Evolutionary conservation across 2,113 vertebrate species (phyloP).

Genomic region (Nyctereutes procyonoides): DNA sequence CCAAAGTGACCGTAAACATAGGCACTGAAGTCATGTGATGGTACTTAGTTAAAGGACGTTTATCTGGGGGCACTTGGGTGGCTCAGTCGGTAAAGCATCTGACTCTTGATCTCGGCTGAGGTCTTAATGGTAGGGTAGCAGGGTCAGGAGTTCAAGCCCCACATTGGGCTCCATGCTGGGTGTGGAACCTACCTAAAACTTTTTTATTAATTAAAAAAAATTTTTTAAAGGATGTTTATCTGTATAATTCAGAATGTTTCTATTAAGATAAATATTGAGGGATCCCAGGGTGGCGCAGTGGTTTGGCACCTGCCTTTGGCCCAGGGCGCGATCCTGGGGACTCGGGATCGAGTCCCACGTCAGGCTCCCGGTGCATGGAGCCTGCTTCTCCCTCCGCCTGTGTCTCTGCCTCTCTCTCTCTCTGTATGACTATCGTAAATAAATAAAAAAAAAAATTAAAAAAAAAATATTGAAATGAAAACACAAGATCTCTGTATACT

Average conservation of each 20-base stretch:
- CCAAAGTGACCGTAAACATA: background rate
- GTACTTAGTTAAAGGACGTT: background rate
- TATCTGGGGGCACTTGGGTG: background rate
- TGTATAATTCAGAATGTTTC: constrained; percentile 28
- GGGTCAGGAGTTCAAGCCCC: background rate
- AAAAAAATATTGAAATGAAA: too few relatives aligned
- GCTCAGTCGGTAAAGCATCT: background rate
- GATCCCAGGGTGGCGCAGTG: too few relatives aligned
- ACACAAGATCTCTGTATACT: background rate
- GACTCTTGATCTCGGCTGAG: background rate
- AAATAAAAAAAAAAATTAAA: too few relatives aligned
- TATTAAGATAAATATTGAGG: constrained; percentile 22
- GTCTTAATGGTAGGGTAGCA: background rate
- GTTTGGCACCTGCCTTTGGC: too few relatives aligned
- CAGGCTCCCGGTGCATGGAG: too few relatives aligned
- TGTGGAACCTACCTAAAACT: background rate
- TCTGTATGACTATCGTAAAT: too few relatives aligned
- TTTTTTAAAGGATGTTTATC: background rate
- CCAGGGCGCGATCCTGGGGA: too few relatives aligned
- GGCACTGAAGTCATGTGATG: background rate
- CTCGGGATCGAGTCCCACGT: too few relatives aligned
- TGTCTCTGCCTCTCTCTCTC: too few relatives aligned
- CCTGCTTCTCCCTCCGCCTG: too few relatives aligned
- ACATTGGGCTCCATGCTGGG: background rate
- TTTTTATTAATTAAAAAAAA: background rate